A percentile compares a stretch with the other conserved stretches of the same genome.
Conservation (phyloP, 2,113 vertebrate species). For the Panurus biarmicus region DNA sequence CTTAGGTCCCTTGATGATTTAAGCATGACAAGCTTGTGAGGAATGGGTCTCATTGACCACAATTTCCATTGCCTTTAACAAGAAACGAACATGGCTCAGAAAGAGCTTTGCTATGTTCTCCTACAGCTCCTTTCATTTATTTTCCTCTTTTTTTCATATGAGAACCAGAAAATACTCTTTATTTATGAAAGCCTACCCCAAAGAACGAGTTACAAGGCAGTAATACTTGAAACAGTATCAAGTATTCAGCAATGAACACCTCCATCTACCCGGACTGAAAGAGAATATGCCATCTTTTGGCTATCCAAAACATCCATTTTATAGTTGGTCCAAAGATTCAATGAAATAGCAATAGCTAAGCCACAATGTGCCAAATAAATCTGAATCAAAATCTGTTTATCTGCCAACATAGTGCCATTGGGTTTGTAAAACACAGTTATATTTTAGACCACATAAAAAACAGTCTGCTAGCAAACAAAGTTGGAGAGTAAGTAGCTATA, state of each 20-base stretch:
- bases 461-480: neutral
- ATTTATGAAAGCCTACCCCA: neutral
- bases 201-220: neutral
- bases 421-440: neutral
- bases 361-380: neutral
- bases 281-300: neutral
- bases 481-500: neutral
- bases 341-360: neutral
- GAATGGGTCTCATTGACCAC: neutral
- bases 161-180: neutral
- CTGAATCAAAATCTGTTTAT: neutral
- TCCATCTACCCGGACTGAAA: neutral
- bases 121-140: neutral
- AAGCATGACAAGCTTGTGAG: neutral
- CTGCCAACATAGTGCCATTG: neutral
- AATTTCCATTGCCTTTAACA: neutral
- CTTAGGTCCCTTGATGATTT: neutral
- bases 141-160: neutral
- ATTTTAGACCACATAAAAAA: neutral
- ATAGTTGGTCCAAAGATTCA: neutral
- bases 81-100: neutral
- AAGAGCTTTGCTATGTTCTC: neutral
- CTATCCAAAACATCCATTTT: neutral
- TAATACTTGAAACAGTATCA: neutral
- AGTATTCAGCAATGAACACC: neutral